Percentiles rank a stretch among this genome's conserved stretches.
Conservation (phyloP, 2,888 invertebrate genomes). For the Dolichomitus sp. region DNA sequence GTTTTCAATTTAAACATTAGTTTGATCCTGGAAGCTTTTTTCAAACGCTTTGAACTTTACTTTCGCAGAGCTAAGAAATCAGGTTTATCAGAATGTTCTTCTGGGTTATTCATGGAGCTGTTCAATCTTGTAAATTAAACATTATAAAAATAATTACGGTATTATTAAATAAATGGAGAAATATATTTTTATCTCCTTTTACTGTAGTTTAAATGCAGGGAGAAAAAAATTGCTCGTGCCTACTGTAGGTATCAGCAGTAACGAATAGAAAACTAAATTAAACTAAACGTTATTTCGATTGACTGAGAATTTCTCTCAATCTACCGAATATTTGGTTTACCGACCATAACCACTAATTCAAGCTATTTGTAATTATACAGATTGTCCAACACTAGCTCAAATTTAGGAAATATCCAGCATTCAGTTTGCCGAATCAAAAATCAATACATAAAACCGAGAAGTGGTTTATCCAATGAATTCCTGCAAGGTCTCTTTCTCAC, state of each 20-base stretch:
- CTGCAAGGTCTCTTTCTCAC: neutral
- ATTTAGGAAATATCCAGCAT: neutral
- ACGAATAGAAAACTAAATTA: too few species aligned
- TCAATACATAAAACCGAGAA: constrained; percentile 14
- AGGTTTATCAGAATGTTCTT: neutral
- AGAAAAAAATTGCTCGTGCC: too few species aligned
- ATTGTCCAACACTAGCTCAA: neutral
- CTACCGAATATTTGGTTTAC: too few species aligned
- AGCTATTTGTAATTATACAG: neutral
- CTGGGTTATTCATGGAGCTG: too few species aligned
- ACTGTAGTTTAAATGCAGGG: neutral
- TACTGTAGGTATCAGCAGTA: too few species aligned
- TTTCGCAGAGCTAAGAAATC: neutral
- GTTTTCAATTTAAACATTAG: neutral
- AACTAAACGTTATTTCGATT: too few species aligned
- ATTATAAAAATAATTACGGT: neutral
- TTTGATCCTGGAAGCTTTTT: neutral
- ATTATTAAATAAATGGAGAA: neutral
- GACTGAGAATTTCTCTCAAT: too few species aligned
- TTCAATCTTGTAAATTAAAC: neutral
- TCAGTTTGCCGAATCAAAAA: neutral
- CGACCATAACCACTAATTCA: too few species aligned
- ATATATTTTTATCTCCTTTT: neutral
- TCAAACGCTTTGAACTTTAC: neutral
- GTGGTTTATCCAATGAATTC: constrained; percentile 36